phyloP scores from a whole-genome alignment of 2,888 invertebrate genomes.

The Cantharis rustica region DNA sequence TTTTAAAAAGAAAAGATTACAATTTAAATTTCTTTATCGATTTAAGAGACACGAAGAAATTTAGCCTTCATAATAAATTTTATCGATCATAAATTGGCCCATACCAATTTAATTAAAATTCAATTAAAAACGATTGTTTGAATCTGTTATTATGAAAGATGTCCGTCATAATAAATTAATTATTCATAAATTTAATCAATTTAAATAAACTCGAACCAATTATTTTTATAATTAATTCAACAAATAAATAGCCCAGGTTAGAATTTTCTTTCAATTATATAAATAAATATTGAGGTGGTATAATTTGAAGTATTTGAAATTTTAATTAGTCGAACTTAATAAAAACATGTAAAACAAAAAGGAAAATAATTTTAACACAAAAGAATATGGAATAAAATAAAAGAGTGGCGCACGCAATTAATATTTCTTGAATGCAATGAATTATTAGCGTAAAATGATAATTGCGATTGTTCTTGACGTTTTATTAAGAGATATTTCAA shows the following conservation, averaged over 20 bases:
- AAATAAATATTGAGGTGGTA: not conserved
- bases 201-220: not conserved
- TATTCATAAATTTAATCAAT: not conserved
- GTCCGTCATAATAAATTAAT: not conserved
- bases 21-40: no score
- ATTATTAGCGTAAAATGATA: not conserved
- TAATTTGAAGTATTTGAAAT: not conserved
- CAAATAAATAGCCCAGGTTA: not conserved
- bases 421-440: not conserved
- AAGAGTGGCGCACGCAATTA: not conserved
- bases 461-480: slow-evolving; percentile 3
- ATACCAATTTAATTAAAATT: not conserved
- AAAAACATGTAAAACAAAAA: not conserved
- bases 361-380: not conserved
- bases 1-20: no score
- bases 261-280: not conserved
- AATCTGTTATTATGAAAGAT: not conserved
- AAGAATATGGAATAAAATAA: not conserved
- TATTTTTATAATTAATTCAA: not conserved
- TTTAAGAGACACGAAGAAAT: no score
- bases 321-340: not conserved
- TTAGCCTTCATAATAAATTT: not conserved
- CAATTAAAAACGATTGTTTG: not conserved
- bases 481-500: slow-evolving; percentile 4
- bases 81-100: not conserved